These are phyloP conservation scores for Leptinotarsa tumamoca DNA, from an alignment of 2,888 invertebrate species.

Conservation along the genomic window DNA sequence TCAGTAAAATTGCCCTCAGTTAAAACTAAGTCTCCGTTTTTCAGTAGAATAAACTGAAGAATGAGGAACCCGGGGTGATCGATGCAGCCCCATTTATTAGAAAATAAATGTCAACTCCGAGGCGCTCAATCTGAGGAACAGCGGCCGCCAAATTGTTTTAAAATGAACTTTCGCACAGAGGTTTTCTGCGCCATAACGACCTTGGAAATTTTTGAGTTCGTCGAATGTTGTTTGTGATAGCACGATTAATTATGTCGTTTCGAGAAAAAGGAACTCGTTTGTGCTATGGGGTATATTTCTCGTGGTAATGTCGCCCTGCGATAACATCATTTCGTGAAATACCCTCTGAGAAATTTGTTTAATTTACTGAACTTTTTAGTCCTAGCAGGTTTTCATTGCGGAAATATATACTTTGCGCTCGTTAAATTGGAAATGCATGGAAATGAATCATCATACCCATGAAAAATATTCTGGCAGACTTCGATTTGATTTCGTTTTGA, in stretches of 20 bases:
- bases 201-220: conserved; percentile 38
- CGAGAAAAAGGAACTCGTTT: conserved; percentile 20
- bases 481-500: too few species aligned
- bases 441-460: too few species aligned
- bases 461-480: too few species aligned
- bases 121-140: conserved; percentile 7
- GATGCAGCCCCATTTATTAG: conserved; percentile 5
- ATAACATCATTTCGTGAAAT: conserved; percentile 1
- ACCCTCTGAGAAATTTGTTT: neutral
- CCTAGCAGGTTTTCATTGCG: too few species aligned
- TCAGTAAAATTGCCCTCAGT: too few species aligned
- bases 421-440: too few species aligned
- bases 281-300: neutral
- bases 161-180: conserved; percentile 52
- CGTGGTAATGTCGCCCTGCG: neutral
- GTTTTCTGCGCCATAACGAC: conserved; percentile 44
- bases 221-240: conserved; percentile 41
- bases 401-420: too few species aligned
- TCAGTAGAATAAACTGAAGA: neutral
- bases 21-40: neutral
- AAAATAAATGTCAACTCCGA: conserved; percentile 21
- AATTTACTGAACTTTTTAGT: too few species aligned
- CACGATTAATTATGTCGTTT: conserved; percentile 43
- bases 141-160: conserved; percentile 46
- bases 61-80: conserved; percentile 5